Evolutionary conservation across 1,140 invertebrate genomes (phyloP), one percentile per base, ranked within the genome.

Genomic region (Magallana ariakensis): DNA sequence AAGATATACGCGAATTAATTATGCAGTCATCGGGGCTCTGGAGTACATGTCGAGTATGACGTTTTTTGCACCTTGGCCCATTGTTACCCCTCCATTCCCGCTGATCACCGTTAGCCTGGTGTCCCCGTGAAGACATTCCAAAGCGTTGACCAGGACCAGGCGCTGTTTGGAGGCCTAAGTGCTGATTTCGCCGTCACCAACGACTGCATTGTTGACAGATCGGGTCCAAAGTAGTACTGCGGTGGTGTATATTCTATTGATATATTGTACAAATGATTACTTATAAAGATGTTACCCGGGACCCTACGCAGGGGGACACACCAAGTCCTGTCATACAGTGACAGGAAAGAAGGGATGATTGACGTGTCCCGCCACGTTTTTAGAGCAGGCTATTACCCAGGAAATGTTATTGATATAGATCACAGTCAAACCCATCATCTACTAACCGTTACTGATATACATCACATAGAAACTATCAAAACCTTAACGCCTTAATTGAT

Each of bases 351-450:
- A 7, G 22, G 22, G 13, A 75, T 75, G 66, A 75, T 75, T 75
- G 66, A 75, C 66, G 22, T 26, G 22, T 75, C 22, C 66, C 66
- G 66, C 66, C 66, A 75, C 66, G 66, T 75, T 75, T n/a, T 22
- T 75, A 13, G 66, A 75, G 66, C 66, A 75, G 66, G 22, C 66
- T 75, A 75, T 75, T 26, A 75, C 66, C 66, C 66, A 26, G 66
- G 33, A 75, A 75, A 75, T 75, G 66, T 75, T 75, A 75, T 75
- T 75, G 66, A 75, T 75, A 75, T 75, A 75, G 66, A 75, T 75
- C 66, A 75, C 22, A 75, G 22, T 75, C 66, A 33, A 60, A 26
- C 19, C 66, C 66, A 75, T 75, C 66, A 75, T 13, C 22, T 33
- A 75, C 66, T 46, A 75, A 75, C 66, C 22, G 66, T 75, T 75